Base-by-base conservation (phyloP, 2,113 vertebrate species). In the Pandion haliaetus region DNA sequence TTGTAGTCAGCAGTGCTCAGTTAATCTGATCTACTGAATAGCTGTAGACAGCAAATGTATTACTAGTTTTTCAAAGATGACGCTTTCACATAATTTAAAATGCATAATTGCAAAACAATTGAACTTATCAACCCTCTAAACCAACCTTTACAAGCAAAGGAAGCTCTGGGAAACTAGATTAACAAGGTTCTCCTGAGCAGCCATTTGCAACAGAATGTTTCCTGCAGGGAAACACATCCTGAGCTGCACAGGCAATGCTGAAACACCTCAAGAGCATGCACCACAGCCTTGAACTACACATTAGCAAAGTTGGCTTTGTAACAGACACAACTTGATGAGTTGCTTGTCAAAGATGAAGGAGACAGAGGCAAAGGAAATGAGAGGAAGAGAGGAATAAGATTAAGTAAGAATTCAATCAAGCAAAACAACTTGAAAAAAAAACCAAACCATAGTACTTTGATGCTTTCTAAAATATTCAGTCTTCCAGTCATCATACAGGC, bases 201-300 rank as follows among this genome's bases (percentile, higher is more conserved):
- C 17, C 47, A 20, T 62, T 89, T 44, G 5, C 14, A 58, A 34
- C 24, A 82, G n/a, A 86, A 47, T 0, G 0, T 73, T 82, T 87
- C 40, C 63, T 54, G 16, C 2, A 6, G 20, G 23, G 24, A 82
- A 81, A 55, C 5, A 3, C 17, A 52, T 20, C 8, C 40, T 57
- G 29, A 47, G 28, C 26, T 59, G 17, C 32, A 24, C 28, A 65
- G 38, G 11, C 52, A 59, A 26, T 4, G 10, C 26, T 38, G 44
- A 54, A 63, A 52, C 17, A 58, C 6, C 49, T 52, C 28, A 24
- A 31, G 6, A 62, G 63, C 47, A 36, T 14, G 47, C 57, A 44
- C 9, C 21, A 62, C 0, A 1, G 3, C 32, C 29, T 52, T 45
- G 25, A 87, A 70, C 13, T 40, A 10, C 18, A 6, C 1, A 3